Base-by-base conservation (phyloP, 1,140 invertebrate species). In the Cydia amplana region DNA sequence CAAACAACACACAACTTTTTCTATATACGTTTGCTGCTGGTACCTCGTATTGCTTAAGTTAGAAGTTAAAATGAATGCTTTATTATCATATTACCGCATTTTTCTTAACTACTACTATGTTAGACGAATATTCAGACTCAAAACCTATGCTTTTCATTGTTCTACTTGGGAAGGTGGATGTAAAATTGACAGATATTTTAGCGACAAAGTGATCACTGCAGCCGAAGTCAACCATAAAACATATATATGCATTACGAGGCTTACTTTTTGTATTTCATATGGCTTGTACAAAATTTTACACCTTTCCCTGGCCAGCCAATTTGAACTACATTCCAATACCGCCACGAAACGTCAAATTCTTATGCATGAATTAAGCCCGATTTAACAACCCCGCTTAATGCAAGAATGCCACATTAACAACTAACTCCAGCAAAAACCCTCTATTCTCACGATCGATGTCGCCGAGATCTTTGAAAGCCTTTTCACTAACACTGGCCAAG, bases 381-480 rank as follows among this genome's bases (percentile, higher is more conserved):
- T 51, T 51, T 51, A 51, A n/a, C n/a, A 55, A 60, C n/a, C 9
- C 10, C 55, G 20, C 5, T 60, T 60, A 23, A 23, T 23, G 18
- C 9, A 12, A 60, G 6, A 23, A 60, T 23, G 18, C 6, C 16
- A 23, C 20, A 60, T 60, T 60, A 60, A 55, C 51, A 55, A 60
- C 20, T 60, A 60, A 60, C 55, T 60, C 55, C 55, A 4, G 20
- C 20, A 60, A 60, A 23, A 60, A 60, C 18, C n/a, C 10, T 23
- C 18, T 23, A 60, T 60, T 20, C 20, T 23, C 55, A 16, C 16
- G 4, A 23, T 60, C 55, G 20, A 60, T 23, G 55, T 60, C 20
- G 55, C 55, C 55, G 18, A 60, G 55, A 60, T 60, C 20, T n/a
- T 23, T 60, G 51, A 55, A 55, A 60, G 20, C 20, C 20, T 60